Evolutionary conservation across 2,888 invertebrate genomes (phyloP), one percentile per base, ranked within the genome.

Genomic region (Hyles lineata): DNA sequence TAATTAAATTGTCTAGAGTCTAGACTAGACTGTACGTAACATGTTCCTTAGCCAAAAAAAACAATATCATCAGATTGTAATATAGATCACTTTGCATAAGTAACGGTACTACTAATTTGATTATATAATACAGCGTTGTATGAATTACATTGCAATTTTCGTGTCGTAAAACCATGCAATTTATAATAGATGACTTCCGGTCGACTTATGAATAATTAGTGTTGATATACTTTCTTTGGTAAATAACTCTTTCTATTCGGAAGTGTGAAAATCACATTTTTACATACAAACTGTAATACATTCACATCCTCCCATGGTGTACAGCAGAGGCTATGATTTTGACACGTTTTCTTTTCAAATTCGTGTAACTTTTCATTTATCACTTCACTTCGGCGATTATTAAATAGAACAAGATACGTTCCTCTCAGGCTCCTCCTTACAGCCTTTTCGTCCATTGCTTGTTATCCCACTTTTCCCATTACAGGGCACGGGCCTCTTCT

Each of bases 81-180:
- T 63, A 21, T 67, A 43, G 50, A 67, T 67, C 50, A 67, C 50
- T 67, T 50, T 17, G 15, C 35, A 50, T n/a, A 67, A 67, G 50
- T 50, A 67, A 67, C 50, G 17, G 67, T 67, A 25, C 67, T 67
- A 25, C 50, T 67, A 67, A 67, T 67, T 67, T 21, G 23, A 67
- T 67, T 67, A 63, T 43, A 67, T 23, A 67, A 67, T 50, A 50
- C 67, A 43, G 23, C 67, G 50, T 23, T 67, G 67, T 67, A 67
- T 50, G 43, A 43, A 23, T 23, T 67, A 67, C 50, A 17, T 7
- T 67, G 67, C 67, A 67, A 67, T 67, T 67, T 67, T 50, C 67
- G 23, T 67, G 67, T 67, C 67, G 23, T 67, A 67, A 43, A 67
- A 50, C 50, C 17, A 50, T 67, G 6, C 67, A 23, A 50, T 50